Conservation (phyloP, 1,140 invertebrate species). For the Eumeta japonica region DNA sequence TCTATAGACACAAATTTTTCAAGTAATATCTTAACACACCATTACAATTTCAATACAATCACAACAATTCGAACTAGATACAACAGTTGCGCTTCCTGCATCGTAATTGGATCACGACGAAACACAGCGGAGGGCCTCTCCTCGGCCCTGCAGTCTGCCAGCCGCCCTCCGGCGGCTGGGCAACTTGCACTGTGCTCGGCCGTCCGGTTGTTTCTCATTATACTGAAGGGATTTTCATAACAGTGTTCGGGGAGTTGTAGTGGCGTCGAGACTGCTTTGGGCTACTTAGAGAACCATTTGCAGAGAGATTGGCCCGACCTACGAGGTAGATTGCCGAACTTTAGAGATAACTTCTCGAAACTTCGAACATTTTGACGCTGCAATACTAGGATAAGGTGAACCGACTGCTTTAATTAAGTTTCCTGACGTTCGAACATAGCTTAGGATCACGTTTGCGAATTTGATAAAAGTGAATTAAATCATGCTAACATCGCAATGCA, state of each 20-base stretch:
- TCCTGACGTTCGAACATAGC: constrained; percentile 26
- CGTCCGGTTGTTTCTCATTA: constrained; percentile 24
- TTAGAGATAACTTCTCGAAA: constrained; percentile 51
- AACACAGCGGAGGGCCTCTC: too few species aligned
- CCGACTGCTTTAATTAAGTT: constrained; percentile 48
- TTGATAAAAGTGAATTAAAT: constrained; percentile 11
- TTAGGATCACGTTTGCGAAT: constrained; percentile 21
- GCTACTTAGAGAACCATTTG: constrained; percentile 47
- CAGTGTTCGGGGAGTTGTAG: constrained; percentile 25
- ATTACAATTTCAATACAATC: too few species aligned
- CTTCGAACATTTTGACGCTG: constrained; percentile 51
- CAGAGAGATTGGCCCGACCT: constrained; percentile 42
- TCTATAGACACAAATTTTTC: too few species aligned
- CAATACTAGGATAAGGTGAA: constrained; percentile 52
- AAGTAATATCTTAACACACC: too few species aligned
- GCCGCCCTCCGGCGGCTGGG: too few species aligned
- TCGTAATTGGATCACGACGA: too few species aligned
- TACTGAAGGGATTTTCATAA: constrained; percentile 31
- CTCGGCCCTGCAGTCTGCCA: too few species aligned
- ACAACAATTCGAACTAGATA: too few species aligned
- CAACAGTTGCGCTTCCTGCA: too few species aligned
- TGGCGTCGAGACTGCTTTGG: constrained; percentile 26
- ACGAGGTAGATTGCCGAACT: constrained; percentile 50
- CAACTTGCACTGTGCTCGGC: too few species aligned
- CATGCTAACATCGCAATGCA: background rate